These are phyloP conservation scores for Mesorhabditis spiculigera DNA, from an alignment of 2,888 invertebrate species.

Conservation along the genomic window DNA sequence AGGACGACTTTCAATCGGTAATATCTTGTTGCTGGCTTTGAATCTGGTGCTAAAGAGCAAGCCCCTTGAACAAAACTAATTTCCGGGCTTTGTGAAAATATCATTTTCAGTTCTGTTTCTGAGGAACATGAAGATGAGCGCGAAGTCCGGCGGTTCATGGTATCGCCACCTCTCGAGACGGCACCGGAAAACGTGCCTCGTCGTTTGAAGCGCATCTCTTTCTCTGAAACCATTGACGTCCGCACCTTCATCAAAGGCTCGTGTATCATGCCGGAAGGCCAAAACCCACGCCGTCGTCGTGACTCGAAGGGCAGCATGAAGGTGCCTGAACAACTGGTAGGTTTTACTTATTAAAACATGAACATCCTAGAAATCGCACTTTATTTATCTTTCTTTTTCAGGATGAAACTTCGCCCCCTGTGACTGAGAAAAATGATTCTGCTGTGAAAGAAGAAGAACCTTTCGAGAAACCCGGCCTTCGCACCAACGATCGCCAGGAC, in stretches of 20 bases:
- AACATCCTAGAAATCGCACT: no score
- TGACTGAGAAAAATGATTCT: neutral
- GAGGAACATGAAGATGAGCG: neutral
- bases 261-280: neutral
- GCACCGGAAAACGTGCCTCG: neutral
- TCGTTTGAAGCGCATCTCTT: slow-evolving; percentile 17
- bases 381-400: no score
- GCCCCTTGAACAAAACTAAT: neutral
- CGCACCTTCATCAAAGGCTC: slow-evolving; percentile 10
- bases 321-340: neutral
- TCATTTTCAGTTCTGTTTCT: slow-evolving; percentile 10
- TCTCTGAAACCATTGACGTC: slow-evolving; percentile 14
- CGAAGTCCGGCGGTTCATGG: neutral
- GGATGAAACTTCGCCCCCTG: neutral
- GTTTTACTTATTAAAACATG: neutral
- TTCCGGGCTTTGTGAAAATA: neutral
- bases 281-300: neutral
- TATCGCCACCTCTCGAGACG: slow-evolving; percentile 7
- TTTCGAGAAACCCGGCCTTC: neutral
- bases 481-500: slow-evolving; percentile 1
- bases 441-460: neutral
- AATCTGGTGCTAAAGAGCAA: neutral
- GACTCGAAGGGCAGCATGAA: neutral
- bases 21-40: neutral
- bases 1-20: neutral